Evolutionary conservation across 2,797 vertebrate genomes (phyloP).

Genomic region (Crocodylus rhombifer): DNA sequence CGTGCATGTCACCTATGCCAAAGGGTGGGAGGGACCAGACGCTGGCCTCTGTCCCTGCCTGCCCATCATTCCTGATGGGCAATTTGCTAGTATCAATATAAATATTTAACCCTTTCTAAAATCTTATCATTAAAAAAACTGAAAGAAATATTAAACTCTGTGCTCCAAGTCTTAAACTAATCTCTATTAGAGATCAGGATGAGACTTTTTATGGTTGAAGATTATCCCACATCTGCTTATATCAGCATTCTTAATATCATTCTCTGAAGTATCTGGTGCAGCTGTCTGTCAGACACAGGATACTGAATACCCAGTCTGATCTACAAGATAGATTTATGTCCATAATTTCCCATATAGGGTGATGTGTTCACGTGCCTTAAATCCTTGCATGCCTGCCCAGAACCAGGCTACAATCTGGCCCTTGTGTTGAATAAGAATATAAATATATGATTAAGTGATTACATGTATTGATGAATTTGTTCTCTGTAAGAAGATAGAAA

Average conservation of each 20-base stretch:
- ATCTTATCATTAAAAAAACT: constrained; percentile 64
- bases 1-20: too few relatives aligned
- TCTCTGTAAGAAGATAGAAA: not conserved
- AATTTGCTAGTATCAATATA: too few relatives aligned
- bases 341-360: not conserved
- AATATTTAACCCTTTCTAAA: too few relatives aligned
- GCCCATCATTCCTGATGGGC: too few relatives aligned
- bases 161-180: constrained; percentile 55
- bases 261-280: not conserved
- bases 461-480: not conserved
- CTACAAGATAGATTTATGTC: not conserved
- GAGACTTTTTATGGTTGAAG: constrained; percentile 38
- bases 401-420: not conserved
- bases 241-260: not conserved
- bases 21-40: too few relatives aligned
- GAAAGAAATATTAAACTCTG: constrained; percentile 48
- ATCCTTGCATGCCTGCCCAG: not conserved
- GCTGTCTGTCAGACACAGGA: not conserved
- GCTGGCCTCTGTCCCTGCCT: too few relatives aligned
- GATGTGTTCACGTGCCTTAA: not conserved
- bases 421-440: not conserved
- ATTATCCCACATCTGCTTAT: constrained; percentile 37
- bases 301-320: not conserved
- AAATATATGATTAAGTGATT: not conserved
- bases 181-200: constrained; percentile 62